A percentile compares a stretch with the other conserved stretches of the same genome.
phyloP scores from a whole-genome alignment of 2,888 invertebrate genomes.

The Dasysyrphus tricinctus region DNA sequence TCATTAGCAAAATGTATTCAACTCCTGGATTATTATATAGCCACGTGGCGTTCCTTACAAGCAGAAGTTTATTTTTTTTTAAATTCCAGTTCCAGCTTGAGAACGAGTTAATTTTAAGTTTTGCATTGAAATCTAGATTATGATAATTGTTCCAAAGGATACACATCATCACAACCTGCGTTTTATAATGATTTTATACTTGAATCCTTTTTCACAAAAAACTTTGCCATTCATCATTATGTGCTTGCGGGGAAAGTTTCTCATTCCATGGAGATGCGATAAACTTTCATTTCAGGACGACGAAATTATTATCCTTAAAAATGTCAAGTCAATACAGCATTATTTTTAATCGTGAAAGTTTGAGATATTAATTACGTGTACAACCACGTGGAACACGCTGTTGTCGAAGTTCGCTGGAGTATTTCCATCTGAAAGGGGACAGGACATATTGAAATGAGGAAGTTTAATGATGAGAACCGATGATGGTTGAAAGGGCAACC shows the following conservation, averaged over 20 bases:
- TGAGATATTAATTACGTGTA: slow-evolving; percentile 23
- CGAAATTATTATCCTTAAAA: slow-evolving; percentile 18
- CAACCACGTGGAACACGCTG: background rate
- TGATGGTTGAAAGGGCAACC: background rate
- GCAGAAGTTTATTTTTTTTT: background rate
- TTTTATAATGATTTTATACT: background rate
- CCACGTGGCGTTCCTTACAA: background rate
- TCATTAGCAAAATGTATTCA: background rate
- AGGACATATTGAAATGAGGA: slow-evolving; percentile 11
- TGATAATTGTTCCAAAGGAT: slow-evolving; percentile 3
- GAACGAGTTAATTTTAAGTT: slow-evolving; percentile 8
- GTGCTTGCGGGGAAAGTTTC: slow-evolving; percentile 5
- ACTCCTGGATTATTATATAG: background rate
- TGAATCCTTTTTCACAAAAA: slow-evolving; percentile 3
- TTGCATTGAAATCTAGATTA: slow-evolving; percentile 12
- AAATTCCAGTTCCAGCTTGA: background rate
- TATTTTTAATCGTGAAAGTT: slow-evolving; percentile 4
- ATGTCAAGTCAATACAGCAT: slow-evolving; percentile 22
- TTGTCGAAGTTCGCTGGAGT: slow-evolving; percentile 1
- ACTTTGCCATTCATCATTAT: slow-evolving; percentile 4
- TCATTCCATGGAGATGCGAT: background rate
- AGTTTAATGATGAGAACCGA: slow-evolving; percentile 55
- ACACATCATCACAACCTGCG: slow-evolving; percentile 5
- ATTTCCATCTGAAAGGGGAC: background rate
- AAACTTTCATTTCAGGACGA: slow-evolving; percentile 22